Evolutionary conservation across 2,888 invertebrate species (phyloP).

Genomic region (Dynastes maya): DNA sequence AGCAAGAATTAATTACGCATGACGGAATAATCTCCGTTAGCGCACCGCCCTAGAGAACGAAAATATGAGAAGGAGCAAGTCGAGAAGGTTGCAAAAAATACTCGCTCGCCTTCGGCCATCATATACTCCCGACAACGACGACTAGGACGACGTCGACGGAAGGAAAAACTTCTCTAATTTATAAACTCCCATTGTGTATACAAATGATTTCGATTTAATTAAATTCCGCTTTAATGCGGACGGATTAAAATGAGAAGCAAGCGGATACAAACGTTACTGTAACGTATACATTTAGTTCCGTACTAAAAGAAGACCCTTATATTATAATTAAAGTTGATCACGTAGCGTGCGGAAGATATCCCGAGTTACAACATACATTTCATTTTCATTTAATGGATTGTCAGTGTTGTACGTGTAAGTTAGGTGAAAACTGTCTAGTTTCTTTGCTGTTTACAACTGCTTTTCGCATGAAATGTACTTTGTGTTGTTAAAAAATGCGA

Average conservation of each 20-base stretch:
- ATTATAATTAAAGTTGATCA: conserved; percentile 31
- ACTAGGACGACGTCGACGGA: neutral
- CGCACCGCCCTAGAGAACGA: too few relatives aligned
- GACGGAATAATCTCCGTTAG: too few relatives aligned
- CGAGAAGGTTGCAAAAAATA: conserved; percentile 15
- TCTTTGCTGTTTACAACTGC: too few relatives aligned
- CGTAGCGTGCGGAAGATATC: conserved; percentile 19
- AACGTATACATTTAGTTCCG: conserved; percentile 19
- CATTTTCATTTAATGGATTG: too few relatives aligned
- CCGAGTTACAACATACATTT: neutral
- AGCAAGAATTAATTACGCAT: too few relatives aligned
- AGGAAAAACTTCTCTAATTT: conserved; percentile 29
- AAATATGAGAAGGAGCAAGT: neutral
- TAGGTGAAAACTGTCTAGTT: too few relatives aligned
- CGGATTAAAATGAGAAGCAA: conserved; percentile 17
- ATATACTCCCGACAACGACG: neutral
- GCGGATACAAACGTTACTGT: conserved; percentile 24
- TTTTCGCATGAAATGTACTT: too few relatives aligned
- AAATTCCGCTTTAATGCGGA: conserved; percentile 32
- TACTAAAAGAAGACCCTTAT: conserved; percentile 8
- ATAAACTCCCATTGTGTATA: conserved; percentile 33
- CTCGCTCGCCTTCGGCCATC: conserved; percentile 2
- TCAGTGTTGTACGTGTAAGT: too few relatives aligned
- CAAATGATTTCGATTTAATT: conserved; percentile 37
- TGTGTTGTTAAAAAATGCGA: too few relatives aligned